Conservation (phyloP, 2,888 invertebrate species). For the Yponomeuta sedellus region DNA sequence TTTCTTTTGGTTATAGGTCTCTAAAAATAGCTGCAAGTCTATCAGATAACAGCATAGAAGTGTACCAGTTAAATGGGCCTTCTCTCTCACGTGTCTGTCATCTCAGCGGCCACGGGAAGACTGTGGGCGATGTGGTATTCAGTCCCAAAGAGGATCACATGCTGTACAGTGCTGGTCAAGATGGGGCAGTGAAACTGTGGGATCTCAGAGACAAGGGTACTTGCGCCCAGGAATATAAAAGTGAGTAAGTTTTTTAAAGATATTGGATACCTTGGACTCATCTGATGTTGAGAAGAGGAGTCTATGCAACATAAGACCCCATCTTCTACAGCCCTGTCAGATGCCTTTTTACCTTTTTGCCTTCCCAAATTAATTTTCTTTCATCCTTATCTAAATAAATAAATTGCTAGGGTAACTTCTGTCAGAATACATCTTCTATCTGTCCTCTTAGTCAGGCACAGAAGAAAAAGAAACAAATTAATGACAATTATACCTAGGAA, state of each 20-base stretch:
- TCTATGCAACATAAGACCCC: too few relatives aligned
- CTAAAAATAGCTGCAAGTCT: constrained; percentile 51
- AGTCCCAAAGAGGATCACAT: constrained; percentile 74
- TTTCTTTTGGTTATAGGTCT: constrained; percentile 36
- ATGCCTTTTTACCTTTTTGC: too few relatives aligned
- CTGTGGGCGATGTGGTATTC: constrained; percentile 76
- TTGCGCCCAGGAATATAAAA: constrained; percentile 55
- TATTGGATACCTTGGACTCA: too few relatives aligned
- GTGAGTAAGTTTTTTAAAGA: constrained; percentile 27
- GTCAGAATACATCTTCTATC: too few relatives aligned
- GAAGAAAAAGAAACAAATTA: too few relatives aligned
- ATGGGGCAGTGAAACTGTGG: constrained; percentile 78
- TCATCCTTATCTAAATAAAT: not conserved
- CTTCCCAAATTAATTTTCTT: too few relatives aligned
- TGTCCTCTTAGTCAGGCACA: too few relatives aligned
- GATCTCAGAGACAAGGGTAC: constrained; percentile 75
- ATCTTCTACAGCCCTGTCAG: too few relatives aligned
- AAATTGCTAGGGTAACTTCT: not conserved
- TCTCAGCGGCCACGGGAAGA: constrained; percentile 60
- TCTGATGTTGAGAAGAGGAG: too few relatives aligned
- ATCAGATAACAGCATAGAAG: constrained; percentile 54
- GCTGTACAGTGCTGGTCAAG: constrained; percentile 75
- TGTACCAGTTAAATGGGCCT: constrained; percentile 49
- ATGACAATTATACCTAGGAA: too few relatives aligned
- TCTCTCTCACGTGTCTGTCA: constrained; percentile 49